Percentiles rank a stretch among this genome's conserved stretches.
phyloP scores from a whole-genome alignment of 2,888 invertebrate genomes.

The Mylabris sibirica region DNA sequence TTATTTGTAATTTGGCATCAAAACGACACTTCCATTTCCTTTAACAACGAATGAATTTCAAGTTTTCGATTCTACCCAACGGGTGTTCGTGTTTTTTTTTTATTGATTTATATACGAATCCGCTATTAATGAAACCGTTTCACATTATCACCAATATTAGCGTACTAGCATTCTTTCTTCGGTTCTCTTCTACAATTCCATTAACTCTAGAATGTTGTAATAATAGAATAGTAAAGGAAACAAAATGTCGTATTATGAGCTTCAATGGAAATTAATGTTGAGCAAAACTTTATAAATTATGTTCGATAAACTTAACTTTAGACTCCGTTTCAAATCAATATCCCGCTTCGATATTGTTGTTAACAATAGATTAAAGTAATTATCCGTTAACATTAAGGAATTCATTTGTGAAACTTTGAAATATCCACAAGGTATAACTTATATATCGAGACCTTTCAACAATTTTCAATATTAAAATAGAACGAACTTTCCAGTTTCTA shows the following conservation, averaged over 20 bases:
- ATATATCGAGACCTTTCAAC: no score
- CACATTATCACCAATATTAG: not conserved
- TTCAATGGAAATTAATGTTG: not conserved
- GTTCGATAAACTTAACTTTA: not conserved
- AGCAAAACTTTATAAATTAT: not conserved
- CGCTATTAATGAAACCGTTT: not conserved
- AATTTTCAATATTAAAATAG: not conserved
- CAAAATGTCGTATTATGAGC: not conserved
- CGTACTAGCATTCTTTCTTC: not conserved
- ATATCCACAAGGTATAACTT: no score
- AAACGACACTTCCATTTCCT: slow-evolving; percentile 7
- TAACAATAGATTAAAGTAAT: slow-evolving; percentile 4
- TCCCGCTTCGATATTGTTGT: not conserved
- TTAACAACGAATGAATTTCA: not conserved
- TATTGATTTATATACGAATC: not conserved
- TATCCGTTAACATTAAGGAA: not conserved
- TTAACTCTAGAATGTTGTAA: not conserved
- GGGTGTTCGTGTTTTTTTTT: not conserved
- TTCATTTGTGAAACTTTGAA: not conserved
- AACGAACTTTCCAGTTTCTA: no score
- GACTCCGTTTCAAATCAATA: not conserved
- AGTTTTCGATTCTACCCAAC: not conserved
- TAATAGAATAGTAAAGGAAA: not conserved
- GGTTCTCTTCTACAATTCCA: not conserved
- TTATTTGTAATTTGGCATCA: not conserved